A percentile compares a stretch with the other conserved stretches of the same genome.
Evolutionary conservation across 2,797 vertebrate genomes (phyloP).

Genomic region (Onychomys leucogaster): DNA sequence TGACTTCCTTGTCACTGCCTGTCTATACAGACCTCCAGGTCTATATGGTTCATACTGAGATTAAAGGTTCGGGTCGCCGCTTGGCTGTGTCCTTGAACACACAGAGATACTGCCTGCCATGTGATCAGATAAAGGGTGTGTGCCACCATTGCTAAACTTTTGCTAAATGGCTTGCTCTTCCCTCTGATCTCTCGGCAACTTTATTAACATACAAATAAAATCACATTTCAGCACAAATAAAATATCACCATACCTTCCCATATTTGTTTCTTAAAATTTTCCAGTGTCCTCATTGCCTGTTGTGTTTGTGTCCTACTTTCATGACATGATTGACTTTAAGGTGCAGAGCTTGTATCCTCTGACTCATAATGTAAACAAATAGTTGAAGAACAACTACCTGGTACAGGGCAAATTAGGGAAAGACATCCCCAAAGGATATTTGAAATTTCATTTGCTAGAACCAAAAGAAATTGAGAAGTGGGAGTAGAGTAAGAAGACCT

Average conservation of each 20-base stretch:
- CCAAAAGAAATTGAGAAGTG: neutral
- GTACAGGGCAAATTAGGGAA: neutral
- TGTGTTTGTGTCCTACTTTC: neutral
- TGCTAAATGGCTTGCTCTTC: no score
- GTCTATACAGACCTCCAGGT: no score
- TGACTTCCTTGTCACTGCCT: no score
- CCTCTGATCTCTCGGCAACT: no score
- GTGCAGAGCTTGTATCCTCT: neutral
- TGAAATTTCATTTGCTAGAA: neutral
- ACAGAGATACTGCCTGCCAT: no score
- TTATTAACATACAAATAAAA: no score
- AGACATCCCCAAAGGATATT: neutral
- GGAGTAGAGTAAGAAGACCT: neutral
- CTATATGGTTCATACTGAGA: no score
- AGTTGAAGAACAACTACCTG: neutral
- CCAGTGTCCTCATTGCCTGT: neutral
- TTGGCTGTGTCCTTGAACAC: no score
- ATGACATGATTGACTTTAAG: neutral
- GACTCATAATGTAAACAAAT: neutral
- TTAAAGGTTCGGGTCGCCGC: no score
- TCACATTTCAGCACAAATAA: no score
- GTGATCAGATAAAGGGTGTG: no score
- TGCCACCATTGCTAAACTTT: no score
- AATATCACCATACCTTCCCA: neutral
- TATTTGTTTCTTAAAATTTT: conserved; percentile 2